Evolutionary conservation across 1,140 invertebrate genomes (phyloP).

Genomic region (Littorina saxatilis): DNA sequence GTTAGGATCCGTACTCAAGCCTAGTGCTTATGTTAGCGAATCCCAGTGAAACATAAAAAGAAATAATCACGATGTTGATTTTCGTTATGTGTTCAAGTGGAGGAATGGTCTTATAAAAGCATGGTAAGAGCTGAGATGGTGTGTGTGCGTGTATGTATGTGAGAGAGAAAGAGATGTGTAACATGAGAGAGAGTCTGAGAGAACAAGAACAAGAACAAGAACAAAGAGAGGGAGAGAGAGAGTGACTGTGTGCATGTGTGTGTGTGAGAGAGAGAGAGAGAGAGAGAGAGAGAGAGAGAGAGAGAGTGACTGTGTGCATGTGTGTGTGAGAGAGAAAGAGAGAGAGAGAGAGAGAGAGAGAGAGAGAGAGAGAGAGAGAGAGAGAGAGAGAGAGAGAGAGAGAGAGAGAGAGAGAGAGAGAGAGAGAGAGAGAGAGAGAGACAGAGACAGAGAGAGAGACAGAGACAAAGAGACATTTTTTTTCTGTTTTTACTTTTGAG

Average conservation of each 20-base stretch:
- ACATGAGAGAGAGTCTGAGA: background rate
- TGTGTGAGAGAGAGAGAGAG: background rate
- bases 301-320: background rate
- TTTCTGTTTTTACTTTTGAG: too few relatives aligned
- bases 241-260: background rate
- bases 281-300: constrained; percentile 10
- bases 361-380: constrained; percentile 23
- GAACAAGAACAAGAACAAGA: background rate
- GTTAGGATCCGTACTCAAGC: too few relatives aligned
- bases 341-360: constrained; percentile 18
- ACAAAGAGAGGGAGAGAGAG: constrained; percentile 5
- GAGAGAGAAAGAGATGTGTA: too few relatives aligned
- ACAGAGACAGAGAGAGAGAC: background rate
- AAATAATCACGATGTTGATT: too few relatives aligned
- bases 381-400: background rate
- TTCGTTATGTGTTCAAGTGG: too few relatives aligned
- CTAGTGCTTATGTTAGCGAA: too few relatives aligned
- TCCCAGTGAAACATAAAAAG: too few relatives aligned
- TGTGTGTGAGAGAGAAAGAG: constrained; percentile 6
- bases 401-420: too few relatives aligned
- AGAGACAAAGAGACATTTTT: constrained; percentile 3
- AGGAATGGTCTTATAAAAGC: too few relatives aligned
- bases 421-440: background rate
- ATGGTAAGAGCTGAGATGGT: too few relatives aligned
- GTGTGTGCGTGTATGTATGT: background rate